Conservation (phyloP, 1,140 invertebrate species). For the Cyrtorhinus lividipennis region DNA sequence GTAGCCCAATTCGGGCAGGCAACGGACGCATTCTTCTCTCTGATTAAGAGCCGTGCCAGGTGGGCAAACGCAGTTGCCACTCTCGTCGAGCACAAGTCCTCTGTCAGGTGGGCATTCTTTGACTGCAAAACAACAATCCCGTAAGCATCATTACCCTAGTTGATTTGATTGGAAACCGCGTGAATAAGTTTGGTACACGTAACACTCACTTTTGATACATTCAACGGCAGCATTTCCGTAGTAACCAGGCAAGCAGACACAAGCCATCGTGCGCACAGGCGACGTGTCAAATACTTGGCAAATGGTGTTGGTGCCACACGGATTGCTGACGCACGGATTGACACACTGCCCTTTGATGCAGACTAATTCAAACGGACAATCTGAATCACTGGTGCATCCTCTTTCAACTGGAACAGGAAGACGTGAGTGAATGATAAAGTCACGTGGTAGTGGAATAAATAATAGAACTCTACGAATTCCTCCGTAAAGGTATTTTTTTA, state of each 20-base stretch:
- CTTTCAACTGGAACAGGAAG: conserved; percentile 32
- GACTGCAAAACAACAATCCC: conserved; percentile 33
- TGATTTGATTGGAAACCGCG: not conserved
- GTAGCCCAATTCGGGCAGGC: conserved; percentile 51
- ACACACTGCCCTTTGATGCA: conserved; percentile 68
- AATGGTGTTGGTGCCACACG: conserved; percentile 64
- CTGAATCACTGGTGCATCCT: conserved; percentile 62
- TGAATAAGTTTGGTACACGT: no score
- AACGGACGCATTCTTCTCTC: conserved; percentile 58
- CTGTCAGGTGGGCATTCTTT: conserved; percentile 50
- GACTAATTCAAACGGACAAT: conserved; percentile 66
- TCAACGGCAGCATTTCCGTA: conserved; percentile 62
- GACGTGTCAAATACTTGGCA: conserved; percentile 67
- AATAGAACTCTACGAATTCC: not conserved
- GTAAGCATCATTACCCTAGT: conserved; percentile 4
- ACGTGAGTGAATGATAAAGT: not conserved
- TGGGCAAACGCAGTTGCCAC: conserved; percentile 59
- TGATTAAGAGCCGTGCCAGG: conserved; percentile 57
- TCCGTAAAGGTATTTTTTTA: no score
- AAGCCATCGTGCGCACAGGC: conserved; percentile 75
- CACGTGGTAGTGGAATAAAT: not conserved
- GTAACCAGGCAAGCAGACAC: conserved; percentile 71
- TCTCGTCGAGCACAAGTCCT: conserved; percentile 49
- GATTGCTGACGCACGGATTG: conserved; percentile 68
- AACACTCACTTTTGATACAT: conserved; percentile 49